These are phyloP conservation scores for Agriopis aurantiaria DNA, from an alignment of 2,888 invertebrate genomes.

Conservation along the genomic window DNA sequence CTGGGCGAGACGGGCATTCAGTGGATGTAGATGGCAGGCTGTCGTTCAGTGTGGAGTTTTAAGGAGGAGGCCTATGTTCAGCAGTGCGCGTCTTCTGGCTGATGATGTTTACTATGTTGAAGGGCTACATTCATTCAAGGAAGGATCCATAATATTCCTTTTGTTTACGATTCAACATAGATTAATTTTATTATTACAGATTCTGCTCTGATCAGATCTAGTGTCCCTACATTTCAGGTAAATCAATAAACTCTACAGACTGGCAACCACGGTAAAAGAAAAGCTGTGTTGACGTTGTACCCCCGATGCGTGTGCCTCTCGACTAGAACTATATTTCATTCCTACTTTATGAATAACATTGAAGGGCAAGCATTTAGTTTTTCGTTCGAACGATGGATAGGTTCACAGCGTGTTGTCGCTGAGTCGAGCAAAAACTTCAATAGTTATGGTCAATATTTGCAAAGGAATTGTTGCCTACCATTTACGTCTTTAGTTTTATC, in stretches of 20 bases:
- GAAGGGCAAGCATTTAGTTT: conserved; percentile 21
- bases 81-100: too few species aligned
- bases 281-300: conserved; percentile 5
- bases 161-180: too few species aligned
- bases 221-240: conserved; percentile 5
- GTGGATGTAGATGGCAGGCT: too few species aligned
- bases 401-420: conserved; percentile 17
- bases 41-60: too few species aligned
- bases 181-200: background rate
- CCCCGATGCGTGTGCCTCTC: conserved; percentile 1
- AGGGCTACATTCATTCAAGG: too few species aligned
- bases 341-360: conserved; percentile 11
- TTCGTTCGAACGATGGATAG: conserved; percentile 15
- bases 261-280: conserved; percentile 18
- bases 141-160: too few species aligned
- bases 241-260: background rate
- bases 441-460: conserved; percentile 24
- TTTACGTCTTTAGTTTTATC: conserved; percentile 20
- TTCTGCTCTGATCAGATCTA: background rate
- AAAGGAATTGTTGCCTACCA: conserved; percentile 15
- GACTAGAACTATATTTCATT: conserved; percentile 20
- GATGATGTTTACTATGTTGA: too few species aligned
- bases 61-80: too few species aligned
- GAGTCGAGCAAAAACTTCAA: conserved; percentile 15
- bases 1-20: too few species aligned